Conservation (phyloP, 2,113 vertebrate genomes). For the Hippocampus comes region DNA sequence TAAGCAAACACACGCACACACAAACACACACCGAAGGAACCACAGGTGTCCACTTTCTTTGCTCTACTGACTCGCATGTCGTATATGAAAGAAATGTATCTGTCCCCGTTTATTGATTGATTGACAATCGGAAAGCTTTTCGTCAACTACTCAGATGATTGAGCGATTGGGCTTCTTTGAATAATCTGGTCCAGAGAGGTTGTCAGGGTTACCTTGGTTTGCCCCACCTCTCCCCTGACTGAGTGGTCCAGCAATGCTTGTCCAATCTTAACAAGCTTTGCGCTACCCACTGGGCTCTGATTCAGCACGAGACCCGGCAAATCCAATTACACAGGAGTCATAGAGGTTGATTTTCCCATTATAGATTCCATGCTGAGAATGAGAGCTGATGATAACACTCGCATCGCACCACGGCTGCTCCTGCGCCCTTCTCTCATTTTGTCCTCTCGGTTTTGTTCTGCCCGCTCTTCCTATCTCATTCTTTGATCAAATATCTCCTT, state of each 20-base stretch:
- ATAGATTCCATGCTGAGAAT: slow-evolving; percentile 79
- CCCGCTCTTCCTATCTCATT: slow-evolving; percentile 59
- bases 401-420: slow-evolving; percentile 64
- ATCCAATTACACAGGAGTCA: slow-evolving; percentile 83
- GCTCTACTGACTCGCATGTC: slow-evolving; percentile 31
- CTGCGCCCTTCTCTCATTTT: slow-evolving; percentile 50
- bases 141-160: slow-evolving; percentile 29
- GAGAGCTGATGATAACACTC: slow-evolving; percentile 76
- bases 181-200: slow-evolving; percentile 65
- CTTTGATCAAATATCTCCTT: slow-evolving; percentile 44
- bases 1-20: slow-evolving; percentile 36
- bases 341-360: slow-evolving; percentile 81
- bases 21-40: slow-evolving; percentile 21
- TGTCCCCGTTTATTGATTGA: slow-evolving; percentile 29
- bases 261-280: slow-evolving; percentile 84
- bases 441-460: slow-evolving; percentile 52
- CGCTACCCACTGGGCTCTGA: slow-evolving; percentile 78
- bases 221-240: slow-evolving; percentile 54
- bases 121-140: slow-evolving; percentile 33
- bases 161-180: slow-evolving; percentile 49
- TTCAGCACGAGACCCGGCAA: slow-evolving; percentile 81
- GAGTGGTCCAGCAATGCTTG: slow-evolving; percentile 73
- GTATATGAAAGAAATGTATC: slow-evolving; percentile 33
- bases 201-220: slow-evolving; percentile 68
- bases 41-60: slow-evolving; percentile 59